Evolutionary conservation across 2,888 invertebrate species (phyloP).

Genomic region (Elysia crispata): DNA sequence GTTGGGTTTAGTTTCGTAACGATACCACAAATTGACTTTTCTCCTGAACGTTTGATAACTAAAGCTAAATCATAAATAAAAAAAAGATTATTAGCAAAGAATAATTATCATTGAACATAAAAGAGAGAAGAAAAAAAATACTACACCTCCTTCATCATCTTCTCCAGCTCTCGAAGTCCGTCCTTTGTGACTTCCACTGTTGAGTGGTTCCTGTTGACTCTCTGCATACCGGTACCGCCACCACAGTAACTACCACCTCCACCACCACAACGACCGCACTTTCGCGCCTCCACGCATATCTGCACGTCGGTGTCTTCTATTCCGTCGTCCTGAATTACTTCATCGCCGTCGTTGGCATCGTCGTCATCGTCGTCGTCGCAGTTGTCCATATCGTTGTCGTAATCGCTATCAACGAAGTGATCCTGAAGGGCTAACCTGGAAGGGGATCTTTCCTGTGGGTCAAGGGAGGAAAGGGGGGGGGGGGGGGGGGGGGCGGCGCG

Average conservation of each 20-base stretch:
- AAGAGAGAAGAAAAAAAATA: neutral
- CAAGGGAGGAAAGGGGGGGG: neutral
- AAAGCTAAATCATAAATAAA: too few species aligned
- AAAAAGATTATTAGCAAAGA: too few species aligned
- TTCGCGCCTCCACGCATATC: neutral
- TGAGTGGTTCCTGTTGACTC: neutral
- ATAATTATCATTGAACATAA: too few species aligned
- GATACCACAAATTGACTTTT: too few species aligned
- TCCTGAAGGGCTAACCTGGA: neutral
- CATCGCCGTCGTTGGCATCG: neutral
- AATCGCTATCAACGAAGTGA: neutral
- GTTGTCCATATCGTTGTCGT: neutral
- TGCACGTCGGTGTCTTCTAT: neutral
- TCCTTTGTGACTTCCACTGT: constrained; percentile 31
- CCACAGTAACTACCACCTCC: neutral
- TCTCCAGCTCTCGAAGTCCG: constrained; percentile 39
- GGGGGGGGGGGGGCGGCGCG: neutral
- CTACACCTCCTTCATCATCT: constrained; percentile 40
- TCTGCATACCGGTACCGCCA: neutral
- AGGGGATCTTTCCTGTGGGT: neutral
- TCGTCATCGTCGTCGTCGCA: constrained; percentile 9
- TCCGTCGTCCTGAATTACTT: neutral
- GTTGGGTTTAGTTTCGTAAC: too few species aligned
- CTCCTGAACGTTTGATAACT: too few species aligned
- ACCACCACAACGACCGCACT: neutral